Conservation (phyloP, 2,797 vertebrate species). For the Coregonus sp. region DNA sequence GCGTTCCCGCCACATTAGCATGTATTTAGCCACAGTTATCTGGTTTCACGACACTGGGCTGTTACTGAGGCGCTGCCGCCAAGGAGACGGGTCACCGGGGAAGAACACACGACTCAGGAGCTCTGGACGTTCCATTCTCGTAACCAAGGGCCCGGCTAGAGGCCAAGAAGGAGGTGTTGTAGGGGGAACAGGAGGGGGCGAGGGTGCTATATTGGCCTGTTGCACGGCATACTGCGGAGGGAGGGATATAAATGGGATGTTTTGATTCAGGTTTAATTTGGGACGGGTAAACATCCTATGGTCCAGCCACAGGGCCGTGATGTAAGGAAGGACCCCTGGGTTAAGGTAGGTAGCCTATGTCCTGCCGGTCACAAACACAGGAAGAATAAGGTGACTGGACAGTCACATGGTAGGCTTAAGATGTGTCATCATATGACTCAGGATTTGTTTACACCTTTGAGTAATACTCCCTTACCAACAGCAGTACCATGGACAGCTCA, state of each 20-base stretch:
- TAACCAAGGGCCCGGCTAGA: not conserved
- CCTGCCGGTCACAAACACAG: not conserved
- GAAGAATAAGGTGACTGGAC: not conserved
- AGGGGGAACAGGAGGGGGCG: not conserved
- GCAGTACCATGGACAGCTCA: not conserved
- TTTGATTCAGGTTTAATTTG: not conserved
- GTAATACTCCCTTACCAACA: not conserved
- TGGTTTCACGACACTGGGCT: not conserved
- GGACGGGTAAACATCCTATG: not conserved
- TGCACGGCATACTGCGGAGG: not conserved
- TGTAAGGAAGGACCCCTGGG: not conserved
- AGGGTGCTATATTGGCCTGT: not conserved
- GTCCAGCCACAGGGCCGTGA: not conserved
- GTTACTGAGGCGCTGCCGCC: conserved; percentile 37
- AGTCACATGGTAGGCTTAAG: no score
- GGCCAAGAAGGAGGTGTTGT: not conserved
- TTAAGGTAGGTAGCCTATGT: not conserved
- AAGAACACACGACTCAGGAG: conserved; percentile 13
- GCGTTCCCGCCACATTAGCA: conserved; percentile 23
- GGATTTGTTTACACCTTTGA: not conserved
- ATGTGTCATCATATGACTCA: not conserved
- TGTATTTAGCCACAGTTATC: conserved; percentile 19
- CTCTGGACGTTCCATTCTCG: not conserved
- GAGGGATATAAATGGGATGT: not conserved
- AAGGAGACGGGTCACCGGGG: conserved; percentile 24